phyloP scores from a whole-genome alignment of 2,888 invertebrate species.

The Sussaba pulchella region DNA sequence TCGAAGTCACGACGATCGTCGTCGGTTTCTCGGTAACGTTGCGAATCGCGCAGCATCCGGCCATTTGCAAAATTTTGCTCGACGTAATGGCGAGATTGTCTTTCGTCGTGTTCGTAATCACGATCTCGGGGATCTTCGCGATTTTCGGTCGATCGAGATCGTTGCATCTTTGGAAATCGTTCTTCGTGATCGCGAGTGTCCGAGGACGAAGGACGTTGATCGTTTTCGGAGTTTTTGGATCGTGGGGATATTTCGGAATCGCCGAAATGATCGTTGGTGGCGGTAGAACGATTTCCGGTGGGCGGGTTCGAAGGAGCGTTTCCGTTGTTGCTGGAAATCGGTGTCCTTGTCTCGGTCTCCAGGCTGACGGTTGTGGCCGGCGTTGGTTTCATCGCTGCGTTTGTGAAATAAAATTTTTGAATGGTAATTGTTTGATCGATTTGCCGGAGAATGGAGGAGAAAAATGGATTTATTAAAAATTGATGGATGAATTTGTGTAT shows the following conservation, averaged over 20 bases:
- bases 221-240: constrained; percentile 39
- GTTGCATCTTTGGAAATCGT: constrained; percentile 54
- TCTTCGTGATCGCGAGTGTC: constrained; percentile 49
- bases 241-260: constrained; percentile 64
- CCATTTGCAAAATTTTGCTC: constrained; percentile 78
- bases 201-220: constrained; percentile 41
- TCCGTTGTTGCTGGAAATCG: constrained; percentile 63
- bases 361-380: constrained; percentile 42
- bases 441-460: no score
- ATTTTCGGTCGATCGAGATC: constrained; percentile 54
- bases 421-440: no score
- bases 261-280: constrained; percentile 73
- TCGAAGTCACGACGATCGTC: constrained; percentile 58
- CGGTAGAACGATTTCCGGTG: constrained; percentile 43
- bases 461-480: no score
- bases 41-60: constrained; percentile 71
- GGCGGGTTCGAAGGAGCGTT: constrained; percentile 71
- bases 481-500: no score
- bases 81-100: constrained; percentile 76
- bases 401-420: constrained; percentile 13
- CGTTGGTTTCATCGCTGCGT: constrained; percentile 55
- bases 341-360: constrained; percentile 60
- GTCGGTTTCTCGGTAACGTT: constrained; percentile 69
- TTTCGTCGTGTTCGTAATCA: constrained; percentile 70
- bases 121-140: constrained; percentile 62